Conservation (phyloP, 2,888 invertebrate genomes). For the Trissolcus japonicus region DNA sequence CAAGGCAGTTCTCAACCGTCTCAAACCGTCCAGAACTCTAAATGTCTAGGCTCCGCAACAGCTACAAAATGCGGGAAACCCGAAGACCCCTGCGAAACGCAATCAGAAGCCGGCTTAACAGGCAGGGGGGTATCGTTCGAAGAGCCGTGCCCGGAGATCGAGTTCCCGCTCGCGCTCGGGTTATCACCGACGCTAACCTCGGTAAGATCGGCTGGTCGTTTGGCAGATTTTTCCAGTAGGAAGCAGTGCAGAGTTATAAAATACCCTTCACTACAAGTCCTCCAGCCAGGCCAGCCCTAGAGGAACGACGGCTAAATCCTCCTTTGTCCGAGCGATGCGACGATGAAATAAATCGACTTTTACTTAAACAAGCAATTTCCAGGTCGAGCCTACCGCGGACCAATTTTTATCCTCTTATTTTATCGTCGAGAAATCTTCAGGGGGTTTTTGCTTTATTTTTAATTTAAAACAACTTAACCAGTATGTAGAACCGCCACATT, state of each 20-base stretch:
- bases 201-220: not conserved
- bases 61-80: too few relatives aligned
- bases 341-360: not conserved
- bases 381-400: not conserved
- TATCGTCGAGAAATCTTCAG: not conserved
- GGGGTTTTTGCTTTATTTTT: not conserved
- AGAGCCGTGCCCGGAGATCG: not conserved
- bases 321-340: not conserved
- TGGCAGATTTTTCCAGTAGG: not conserved
- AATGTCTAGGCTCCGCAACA: too few relatives aligned
- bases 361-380: not conserved
- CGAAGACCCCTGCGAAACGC: conserved; percentile 9
- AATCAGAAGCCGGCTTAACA: not conserved
- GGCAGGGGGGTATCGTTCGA: conserved; percentile 3
- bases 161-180: not conserved
- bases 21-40: too few relatives aligned
- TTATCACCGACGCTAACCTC: not conserved
- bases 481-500: not conserved
- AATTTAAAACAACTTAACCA: not conserved
- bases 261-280: not conserved
- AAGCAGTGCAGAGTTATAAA: not conserved
- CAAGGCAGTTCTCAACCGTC: too few relatives aligned
- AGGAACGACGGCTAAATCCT: not conserved
- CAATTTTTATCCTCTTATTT: not conserved
- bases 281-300: not conserved